These are phyloP conservation scores for Dicaeum eximium DNA, from an alignment of 2,113 vertebrate species.

Conservation along the genomic window DNA sequence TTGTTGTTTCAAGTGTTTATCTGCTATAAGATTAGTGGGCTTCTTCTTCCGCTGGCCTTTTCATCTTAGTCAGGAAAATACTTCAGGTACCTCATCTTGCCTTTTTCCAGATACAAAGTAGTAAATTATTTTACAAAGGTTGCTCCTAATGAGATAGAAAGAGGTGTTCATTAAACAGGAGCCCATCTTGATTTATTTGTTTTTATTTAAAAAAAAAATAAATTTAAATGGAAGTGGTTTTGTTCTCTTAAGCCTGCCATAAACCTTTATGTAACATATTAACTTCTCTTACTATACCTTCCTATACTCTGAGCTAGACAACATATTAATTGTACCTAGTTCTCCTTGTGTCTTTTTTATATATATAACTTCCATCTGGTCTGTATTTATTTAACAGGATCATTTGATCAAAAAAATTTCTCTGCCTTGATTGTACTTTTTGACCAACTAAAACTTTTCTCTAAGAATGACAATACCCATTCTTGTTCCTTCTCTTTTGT, in stretches of 20 bases:
- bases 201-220: neutral
- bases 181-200: neutral
- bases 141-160: neutral
- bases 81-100: neutral
- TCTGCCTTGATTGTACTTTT: neutral
- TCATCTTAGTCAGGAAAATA: neutral
- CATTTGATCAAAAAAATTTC: rapidly evolving
- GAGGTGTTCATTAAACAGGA: neutral
- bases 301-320: neutral
- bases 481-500: neutral
- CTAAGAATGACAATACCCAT: neutral
- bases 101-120: neutral
- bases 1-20: neutral
- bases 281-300: neutral
- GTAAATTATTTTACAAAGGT: neutral
- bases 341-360: neutral
- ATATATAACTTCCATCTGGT: neutral
- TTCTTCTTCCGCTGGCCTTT: neutral
- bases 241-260: neutral
- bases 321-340: neutral
- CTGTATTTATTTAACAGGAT: neutral
- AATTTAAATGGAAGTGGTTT: neutral
- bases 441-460: neutral
- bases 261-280: neutral
- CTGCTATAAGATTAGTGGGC: neutral